Percentiles rank a stretch among this genome's conserved stretches.
phyloP scores from a whole-genome alignment of 2,797 vertebrate genomes.

The Manis crassicaudata region DNA sequence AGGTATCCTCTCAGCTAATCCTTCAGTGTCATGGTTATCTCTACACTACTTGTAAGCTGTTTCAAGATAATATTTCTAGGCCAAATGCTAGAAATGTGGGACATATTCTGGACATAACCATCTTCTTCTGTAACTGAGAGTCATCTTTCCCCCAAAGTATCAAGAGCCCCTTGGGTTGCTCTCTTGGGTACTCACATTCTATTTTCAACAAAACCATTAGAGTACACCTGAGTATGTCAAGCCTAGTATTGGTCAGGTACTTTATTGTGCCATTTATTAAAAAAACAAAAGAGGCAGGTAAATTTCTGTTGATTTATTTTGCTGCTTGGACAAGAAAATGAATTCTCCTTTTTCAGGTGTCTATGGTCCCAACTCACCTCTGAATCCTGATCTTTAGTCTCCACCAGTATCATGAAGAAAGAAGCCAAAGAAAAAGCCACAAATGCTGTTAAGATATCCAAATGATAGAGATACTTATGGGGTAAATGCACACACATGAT shows the following conservation, averaged over 20 bases:
- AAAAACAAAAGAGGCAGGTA: not conserved
- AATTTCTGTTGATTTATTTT: not conserved
- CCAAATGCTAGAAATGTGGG: not conserved
- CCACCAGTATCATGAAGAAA: not conserved
- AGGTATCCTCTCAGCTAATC: not conserved
- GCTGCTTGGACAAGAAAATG: not conserved
- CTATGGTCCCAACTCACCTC: not conserved
- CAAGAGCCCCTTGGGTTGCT: not conserved
- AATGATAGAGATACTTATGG: not conserved
- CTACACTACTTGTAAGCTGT: not conserved
- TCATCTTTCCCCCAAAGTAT: not conserved
- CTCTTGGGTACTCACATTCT: not conserved
- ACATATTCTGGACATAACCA: not conserved
- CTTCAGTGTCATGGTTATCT: not conserved
- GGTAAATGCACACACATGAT: not conserved
- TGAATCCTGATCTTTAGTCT: not conserved
- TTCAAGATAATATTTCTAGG: not conserved
- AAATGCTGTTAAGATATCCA: not conserved
- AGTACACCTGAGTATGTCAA: not conserved
- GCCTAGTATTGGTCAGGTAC: not conserved
- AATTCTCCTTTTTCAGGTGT: not conserved
- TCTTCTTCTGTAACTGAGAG: not conserved
- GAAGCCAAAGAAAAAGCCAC: not conserved
- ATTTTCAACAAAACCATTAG: not conserved
- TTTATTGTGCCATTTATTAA: not conserved